phyloP scores from a whole-genome alignment of 2,797 vertebrate species.

The Sebastes elongatus region DNA sequence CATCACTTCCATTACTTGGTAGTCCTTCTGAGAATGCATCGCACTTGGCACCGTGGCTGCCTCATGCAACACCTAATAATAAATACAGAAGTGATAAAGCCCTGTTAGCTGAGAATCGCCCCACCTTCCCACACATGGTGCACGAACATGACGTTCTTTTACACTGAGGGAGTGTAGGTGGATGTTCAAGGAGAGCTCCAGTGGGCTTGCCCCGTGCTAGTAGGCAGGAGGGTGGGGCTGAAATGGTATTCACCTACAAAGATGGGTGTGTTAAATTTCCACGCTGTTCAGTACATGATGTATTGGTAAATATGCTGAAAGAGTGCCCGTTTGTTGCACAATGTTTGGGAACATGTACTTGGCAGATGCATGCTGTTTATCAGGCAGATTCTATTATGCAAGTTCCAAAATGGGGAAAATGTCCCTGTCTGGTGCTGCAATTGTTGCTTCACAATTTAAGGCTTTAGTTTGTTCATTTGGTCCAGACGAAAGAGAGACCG shows the following conservation, averaged over 20 bases:
- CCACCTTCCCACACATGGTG: conserved; percentile 38
- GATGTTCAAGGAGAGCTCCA: conserved; percentile 27
- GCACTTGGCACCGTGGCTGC: conserved; percentile 3
- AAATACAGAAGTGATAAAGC: conserved; percentile 17
- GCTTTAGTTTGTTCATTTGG: not conserved
- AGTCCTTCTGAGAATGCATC: not conserved
- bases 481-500: not conserved
- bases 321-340: not conserved
- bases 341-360: not conserved
- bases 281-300: not conserved
- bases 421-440: not conserved
- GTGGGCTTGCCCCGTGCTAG: conserved; percentile 28
- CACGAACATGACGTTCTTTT: conserved; percentile 15
- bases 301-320: not conserved
- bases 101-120: conserved; percentile 35
- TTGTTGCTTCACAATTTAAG: not conserved
- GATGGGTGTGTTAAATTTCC: conserved; percentile 8
- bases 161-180: conserved; percentile 25
- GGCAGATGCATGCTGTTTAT: not conserved
- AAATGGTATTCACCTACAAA: conserved; percentile 23
- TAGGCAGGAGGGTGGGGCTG: conserved; percentile 23
- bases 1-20: not conserved
- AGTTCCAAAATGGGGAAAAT: not conserved
- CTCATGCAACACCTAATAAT: conserved; percentile 21
- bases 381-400: not conserved